Evolutionary conservation across 2,797 vertebrate genomes (phyloP).

Genomic region (Epinephelus malabaricus): DNA sequence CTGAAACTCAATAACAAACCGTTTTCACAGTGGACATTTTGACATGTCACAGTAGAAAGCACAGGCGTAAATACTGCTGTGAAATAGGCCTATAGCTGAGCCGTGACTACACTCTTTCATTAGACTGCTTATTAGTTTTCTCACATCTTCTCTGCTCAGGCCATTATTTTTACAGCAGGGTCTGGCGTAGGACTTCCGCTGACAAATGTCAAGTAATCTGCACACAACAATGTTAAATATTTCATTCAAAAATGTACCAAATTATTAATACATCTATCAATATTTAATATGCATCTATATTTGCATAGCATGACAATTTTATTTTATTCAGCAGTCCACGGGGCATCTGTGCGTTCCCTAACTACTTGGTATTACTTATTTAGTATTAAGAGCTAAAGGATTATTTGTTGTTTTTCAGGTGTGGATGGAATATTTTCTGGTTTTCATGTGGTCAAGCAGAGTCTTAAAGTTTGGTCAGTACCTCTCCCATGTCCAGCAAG

Average conservation of each 20-base stretch:
- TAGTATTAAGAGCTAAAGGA: not conserved
- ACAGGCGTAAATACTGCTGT: not conserved
- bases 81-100: not conserved
- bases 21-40: no score
- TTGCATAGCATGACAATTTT: constrained; percentile 42
- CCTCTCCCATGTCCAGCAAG: not conserved
- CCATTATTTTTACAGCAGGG: constrained; percentile 2
- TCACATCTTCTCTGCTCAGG: not conserved
- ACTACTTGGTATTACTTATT: not conserved
- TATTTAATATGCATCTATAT: constrained; percentile 49
- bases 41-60: no score
- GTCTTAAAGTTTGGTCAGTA: not conserved
- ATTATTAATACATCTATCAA: constrained; percentile 55
- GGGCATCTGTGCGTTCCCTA: not conserved
- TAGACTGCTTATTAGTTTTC: not conserved
- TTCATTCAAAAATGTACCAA: constrained; percentile 47
- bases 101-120: not conserved
- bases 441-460: no score
- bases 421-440: no score
- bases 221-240: constrained; percentile 56
- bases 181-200: not conserved
- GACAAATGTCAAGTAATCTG: constrained; percentile 40
- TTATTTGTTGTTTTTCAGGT: not conserved
- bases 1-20: no score
- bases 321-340: constrained; percentile 7